phyloP scores from a whole-genome alignment of 1,140 invertebrate species.

The Bombyx mori region DNA sequence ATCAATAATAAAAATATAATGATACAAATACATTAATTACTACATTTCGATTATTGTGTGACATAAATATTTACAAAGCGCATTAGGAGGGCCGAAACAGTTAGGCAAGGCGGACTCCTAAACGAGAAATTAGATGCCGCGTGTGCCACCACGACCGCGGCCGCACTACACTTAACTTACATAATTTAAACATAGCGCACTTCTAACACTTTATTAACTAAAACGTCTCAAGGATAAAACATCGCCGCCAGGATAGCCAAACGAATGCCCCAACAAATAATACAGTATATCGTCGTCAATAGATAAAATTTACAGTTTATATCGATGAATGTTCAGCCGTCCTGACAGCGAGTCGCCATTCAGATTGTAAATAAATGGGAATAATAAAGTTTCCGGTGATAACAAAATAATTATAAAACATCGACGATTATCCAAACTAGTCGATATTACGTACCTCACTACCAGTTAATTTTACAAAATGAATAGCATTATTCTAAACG shows the following conservation, averaged over 20 bases:
- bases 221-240: slow-evolving; percentile 33
- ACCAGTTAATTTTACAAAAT: slow-evolving; percentile 58
- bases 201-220: slow-evolving; percentile 52
- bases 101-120: slow-evolving; percentile 50
- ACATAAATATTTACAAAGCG: slow-evolving; percentile 70
- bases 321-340: slow-evolving; percentile 19
- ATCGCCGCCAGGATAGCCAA: slow-evolving; percentile 53
- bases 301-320: slow-evolving; percentile 32
- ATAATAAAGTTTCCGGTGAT: too few relatives aligned
- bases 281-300: slow-evolving; percentile 51
- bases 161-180: slow-evolving; percentile 10
- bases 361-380: too few relatives aligned
- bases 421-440: slow-evolving; percentile 45
- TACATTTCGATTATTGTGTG: slow-evolving; percentile 70
- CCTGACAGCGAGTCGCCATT: slow-evolving; percentile 43
- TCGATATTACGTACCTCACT: slow-evolving; percentile 42
- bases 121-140: slow-evolving; percentile 24
- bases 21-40: slow-evolving; percentile 69
- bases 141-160: slow-evolving; percentile 8
- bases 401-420: too few relatives aligned
- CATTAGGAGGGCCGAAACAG: slow-evolving; percentile 45
- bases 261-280: slow-evolving; percentile 53
- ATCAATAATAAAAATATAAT: slow-evolving; percentile 72
- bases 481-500: slow-evolving; percentile 61
- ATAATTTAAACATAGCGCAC: too few relatives aligned